Percentiles rank a stretch among this genome's conserved stretches.
Conservation (phyloP, 2,797 vertebrate genomes). For the Danio kyathit region DNA sequence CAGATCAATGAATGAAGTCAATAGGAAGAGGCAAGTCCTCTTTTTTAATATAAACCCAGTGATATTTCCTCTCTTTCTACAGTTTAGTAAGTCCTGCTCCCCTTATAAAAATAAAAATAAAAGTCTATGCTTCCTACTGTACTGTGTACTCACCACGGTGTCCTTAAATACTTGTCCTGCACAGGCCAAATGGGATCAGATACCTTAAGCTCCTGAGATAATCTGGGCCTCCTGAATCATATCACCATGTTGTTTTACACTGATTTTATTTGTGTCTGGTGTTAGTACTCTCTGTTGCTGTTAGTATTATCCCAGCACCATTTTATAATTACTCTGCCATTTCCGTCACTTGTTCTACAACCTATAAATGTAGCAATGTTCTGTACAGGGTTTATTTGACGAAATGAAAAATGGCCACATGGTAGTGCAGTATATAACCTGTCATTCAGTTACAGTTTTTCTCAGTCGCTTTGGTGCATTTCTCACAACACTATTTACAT, state of each 20-base stretch:
- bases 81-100: conserved; percentile 28
- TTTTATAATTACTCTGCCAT: conserved; percentile 46
- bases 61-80: conserved; percentile 54
- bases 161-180: conserved; percentile 52
- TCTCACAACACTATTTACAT: no score
- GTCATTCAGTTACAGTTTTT: background rate
- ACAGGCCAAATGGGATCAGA: conserved; percentile 57
- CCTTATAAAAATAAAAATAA: background rate
- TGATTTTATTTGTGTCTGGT: conserved; percentile 56
- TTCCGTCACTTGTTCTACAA: background rate
- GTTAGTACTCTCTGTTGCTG: conserved; percentile 22
- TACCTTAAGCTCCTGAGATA: conserved; percentile 52
- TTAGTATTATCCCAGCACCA: conserved; percentile 15
- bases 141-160: conserved; percentile 42
- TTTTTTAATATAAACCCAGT: conserved; percentile 22
- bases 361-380: background rate
- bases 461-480: no score
- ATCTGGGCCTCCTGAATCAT: conserved; percentile 53
- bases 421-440: background rate
- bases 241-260: conserved; percentile 55
- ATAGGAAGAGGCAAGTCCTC: conserved; percentile 9
- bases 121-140: no score
- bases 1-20: conserved; percentile 47
- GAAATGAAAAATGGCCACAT: conserved; percentile 1
- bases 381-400: background rate